These are phyloP conservation scores for Octopus bimaculoides DNA, from an alignment of 1,140 invertebrate genomes.

Conservation along the genomic window DNA sequence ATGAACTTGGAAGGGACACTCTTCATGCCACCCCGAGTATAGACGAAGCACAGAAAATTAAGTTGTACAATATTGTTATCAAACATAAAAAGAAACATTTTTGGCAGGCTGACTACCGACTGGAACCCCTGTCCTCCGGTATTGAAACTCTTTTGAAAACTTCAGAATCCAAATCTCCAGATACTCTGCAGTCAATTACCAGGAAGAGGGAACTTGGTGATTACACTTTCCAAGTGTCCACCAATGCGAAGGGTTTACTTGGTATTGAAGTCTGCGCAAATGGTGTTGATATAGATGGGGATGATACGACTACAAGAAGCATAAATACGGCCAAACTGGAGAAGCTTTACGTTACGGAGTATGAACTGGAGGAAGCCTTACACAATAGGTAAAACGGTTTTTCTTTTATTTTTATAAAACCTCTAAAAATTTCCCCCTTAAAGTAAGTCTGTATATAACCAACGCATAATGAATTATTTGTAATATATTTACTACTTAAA, in stretches of 20 bases:
- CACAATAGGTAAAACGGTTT: background rate
- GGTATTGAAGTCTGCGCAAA: background rate
- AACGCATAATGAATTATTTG: no score
- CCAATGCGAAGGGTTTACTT: background rate
- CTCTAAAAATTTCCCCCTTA: no score
- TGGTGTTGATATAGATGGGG: background rate
- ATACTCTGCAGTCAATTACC: background rate
- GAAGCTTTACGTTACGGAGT: background rate
- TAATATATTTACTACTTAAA: no score
- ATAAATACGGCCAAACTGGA: background rate
- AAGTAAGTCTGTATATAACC: no score
- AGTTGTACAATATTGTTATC: background rate
- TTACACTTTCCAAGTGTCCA: background rate
- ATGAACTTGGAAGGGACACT: background rate
- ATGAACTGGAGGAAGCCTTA: background rate
- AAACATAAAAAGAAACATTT: background rate
- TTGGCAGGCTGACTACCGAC: background rate
- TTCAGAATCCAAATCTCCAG: background rate
- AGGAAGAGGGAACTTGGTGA: background rate
- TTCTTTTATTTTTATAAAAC: no score
- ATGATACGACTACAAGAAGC: background rate
- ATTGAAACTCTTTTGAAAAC: background rate
- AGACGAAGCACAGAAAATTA: background rate
- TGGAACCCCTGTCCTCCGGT: background rate
- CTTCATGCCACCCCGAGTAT: background rate